A percentile compares a stretch with the other conserved stretches of the same genome.
Evolutionary conservation across 2,888 invertebrate species (phyloP).

Genomic region (Torymus aiolomorphi): DNA sequence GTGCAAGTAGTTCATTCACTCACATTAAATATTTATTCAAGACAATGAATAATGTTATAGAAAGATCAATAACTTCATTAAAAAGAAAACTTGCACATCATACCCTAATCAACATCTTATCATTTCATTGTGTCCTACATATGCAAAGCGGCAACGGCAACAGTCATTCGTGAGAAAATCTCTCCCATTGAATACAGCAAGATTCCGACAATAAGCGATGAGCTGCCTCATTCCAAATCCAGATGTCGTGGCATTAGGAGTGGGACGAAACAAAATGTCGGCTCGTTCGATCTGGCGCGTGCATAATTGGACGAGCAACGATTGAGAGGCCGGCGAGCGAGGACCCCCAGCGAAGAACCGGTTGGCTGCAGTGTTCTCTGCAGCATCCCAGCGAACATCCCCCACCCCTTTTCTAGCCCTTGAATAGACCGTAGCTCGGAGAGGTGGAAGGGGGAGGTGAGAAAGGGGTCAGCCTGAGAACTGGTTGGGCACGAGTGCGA

Average conservation of each 20-base stretch:
- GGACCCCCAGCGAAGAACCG: conserved; percentile 66
- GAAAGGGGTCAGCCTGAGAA: conserved; percentile 59
- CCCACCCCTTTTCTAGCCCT: conserved; percentile 50
- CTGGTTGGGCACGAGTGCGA: conserved; percentile 57
- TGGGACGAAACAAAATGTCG: conserved; percentile 21
- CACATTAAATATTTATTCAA: no score
- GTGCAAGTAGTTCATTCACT: no score
- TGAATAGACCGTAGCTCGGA: conserved; percentile 17
- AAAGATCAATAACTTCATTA: no score
- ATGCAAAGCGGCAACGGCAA: no score
- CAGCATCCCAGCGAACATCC: conserved; percentile 53
- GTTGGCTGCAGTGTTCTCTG: conserved; percentile 62
- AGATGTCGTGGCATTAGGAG: no score
- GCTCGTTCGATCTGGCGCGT: neutral
- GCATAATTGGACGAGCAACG: neutral
- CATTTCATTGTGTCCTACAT: no score
- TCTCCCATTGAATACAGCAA: conserved; percentile 32
- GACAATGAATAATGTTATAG: no score
- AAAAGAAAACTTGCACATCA: no score
- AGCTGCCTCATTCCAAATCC: neutral
- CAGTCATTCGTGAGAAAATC: conserved; percentile 13
- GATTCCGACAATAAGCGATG: neutral
- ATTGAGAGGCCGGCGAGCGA: neutral
- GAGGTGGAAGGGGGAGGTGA: conserved; percentile 27
- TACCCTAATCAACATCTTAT: no score